Evolutionary conservation across 2,797 vertebrate genomes (phyloP), one percentile per base, ranked within the genome.

Genomic region (Bradypus variegatus): DNA sequence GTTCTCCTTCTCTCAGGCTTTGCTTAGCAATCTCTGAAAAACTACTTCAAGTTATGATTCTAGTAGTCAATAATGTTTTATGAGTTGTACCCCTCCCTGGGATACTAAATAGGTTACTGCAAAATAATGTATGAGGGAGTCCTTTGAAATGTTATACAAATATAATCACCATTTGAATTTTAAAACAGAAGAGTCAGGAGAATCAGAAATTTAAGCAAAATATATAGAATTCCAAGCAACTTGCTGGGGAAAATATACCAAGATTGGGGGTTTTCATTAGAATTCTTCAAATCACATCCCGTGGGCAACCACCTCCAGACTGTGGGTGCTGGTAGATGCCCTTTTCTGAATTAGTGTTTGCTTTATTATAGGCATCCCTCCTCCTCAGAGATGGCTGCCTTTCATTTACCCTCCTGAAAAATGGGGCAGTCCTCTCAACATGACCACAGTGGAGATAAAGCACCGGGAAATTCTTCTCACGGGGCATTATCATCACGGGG

Each of bases 111-210:
- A 90, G n/a, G 21, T 90, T 86, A 69, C 33, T 80, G 31, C 45
- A 83, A 93, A 93, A 95, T 87, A 89, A 91, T 2, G 0, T 38
- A 81, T 90, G 67, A 89, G 80, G 27, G 92, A 93, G 78, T 86
- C 89, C 77, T 94, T 89, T 89, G 70, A 94, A 90, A 86, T 94
- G 67, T 88, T 89, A 78, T 45, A 12, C 87, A 93, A 83, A 83
- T 80, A 65, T 84, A 86, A 94, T 90, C 90, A 88, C 73, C 75
- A 58, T 23, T 69, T 72, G 77, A 53, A 82, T 89, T 60, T 67
- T 90, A 70, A 77, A 82, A 41, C 12, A 15, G 41, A 48, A 62
- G 62, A 86, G 78, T 94, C 21, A 50, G 31, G 65, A 72, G 38
- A 94, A 84, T 62, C 81, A 72, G 55, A 75, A 45, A 89, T 82